Percentiles rank a stretch among this genome's conserved stretches.
Evolutionary conservation across 2,113 vertebrate species (phyloP).

Genomic region (Trichechus manatus): DNA sequence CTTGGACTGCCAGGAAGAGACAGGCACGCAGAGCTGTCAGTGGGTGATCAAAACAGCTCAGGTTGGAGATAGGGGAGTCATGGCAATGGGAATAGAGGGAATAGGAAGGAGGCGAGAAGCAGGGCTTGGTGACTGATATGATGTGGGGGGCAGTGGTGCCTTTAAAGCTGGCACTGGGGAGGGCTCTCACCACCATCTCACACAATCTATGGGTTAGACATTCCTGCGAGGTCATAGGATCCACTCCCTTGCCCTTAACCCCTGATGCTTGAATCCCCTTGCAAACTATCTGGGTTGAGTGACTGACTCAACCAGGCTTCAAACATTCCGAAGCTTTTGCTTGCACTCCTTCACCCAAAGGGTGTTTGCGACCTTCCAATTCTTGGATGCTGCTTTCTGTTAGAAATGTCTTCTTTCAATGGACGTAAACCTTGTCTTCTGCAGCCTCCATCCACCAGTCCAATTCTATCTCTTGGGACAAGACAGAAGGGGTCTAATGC

Average conservation of each 20-base stretch:
- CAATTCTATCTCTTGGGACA: neutral
- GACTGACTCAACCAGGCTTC: neutral
- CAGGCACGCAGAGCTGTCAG: neutral
- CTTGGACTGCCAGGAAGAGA: neutral
- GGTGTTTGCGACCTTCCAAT: neutral
- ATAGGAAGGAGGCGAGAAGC: neutral
- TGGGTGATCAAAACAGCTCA: neutral
- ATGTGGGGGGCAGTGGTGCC: rapidly evolving
- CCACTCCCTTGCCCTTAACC: neutral
- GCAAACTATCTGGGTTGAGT: neutral
- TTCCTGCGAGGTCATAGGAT: neutral
- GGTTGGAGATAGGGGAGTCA: neutral
- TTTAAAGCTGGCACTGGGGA: neutral
- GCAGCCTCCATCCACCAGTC: neutral
- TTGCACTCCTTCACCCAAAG: neutral
- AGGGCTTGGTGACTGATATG: neutral
- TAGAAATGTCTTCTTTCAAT: neutral
- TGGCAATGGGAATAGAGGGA: neutral
- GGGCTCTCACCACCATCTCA: neutral
- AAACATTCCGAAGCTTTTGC: neutral
- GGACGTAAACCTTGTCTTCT: neutral
- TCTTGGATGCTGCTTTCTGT: neutral
- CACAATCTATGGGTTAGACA: neutral
- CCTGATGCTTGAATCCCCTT: neutral
- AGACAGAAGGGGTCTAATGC: slow-evolving; percentile 2